Conservation (phyloP, 2,797 vertebrate genomes). For the Syndactyla subalaris region DNA sequence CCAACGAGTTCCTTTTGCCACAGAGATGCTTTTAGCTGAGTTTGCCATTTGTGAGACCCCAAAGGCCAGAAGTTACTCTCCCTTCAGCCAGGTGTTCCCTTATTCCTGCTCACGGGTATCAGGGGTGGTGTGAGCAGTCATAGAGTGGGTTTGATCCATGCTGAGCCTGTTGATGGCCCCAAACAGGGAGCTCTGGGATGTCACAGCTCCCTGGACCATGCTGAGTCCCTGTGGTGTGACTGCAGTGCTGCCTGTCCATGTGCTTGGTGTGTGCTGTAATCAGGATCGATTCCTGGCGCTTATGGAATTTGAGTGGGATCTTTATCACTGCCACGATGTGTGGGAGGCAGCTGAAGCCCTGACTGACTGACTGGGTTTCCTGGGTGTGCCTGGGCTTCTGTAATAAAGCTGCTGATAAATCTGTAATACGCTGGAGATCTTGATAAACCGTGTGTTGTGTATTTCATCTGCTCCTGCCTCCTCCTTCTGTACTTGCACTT, state of each 20-base stretch:
- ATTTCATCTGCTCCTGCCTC: not conserved
- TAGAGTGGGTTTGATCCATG: accelerated
- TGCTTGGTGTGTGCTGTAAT: not conserved
- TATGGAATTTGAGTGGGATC: not conserved
- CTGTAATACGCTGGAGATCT: not conserved
- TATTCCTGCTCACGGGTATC: accelerated
- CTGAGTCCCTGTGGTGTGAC: accelerated
- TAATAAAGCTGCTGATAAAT: not conserved
- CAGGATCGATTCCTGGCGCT: not conserved
- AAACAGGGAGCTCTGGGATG: accelerated
- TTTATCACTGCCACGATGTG: accelerated
- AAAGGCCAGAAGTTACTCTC: not conserved
- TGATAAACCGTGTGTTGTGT: not conserved
- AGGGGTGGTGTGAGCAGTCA: not conserved
- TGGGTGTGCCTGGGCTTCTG: not conserved
- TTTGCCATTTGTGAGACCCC: not conserved
- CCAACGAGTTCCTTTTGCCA: accelerated
- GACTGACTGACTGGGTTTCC: not conserved
- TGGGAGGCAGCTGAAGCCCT: not conserved
- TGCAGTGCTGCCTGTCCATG: accelerated
- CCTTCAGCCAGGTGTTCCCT: accelerated
- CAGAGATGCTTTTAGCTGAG: not conserved
- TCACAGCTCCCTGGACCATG: accelerated
- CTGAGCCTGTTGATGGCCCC: not conserved
- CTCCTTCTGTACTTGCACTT: not conserved